phyloP scores from a whole-genome alignment of 2,888 invertebrate species.

The Drosophila tripunctata region DNA sequence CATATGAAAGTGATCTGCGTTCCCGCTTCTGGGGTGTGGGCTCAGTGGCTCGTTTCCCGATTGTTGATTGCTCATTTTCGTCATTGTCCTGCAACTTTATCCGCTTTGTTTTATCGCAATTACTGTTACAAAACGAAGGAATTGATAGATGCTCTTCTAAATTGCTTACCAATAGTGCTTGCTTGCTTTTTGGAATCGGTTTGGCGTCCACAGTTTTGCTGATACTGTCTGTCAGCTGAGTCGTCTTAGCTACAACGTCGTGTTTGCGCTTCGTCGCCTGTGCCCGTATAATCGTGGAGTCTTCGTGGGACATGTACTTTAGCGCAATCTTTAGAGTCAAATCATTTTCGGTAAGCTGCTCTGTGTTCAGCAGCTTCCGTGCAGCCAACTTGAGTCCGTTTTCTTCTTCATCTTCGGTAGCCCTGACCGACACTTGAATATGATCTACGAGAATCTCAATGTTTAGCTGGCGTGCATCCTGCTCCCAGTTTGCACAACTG shows the following conservation, averaged over 20 bases:
- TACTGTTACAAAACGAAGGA: too few relatives aligned
- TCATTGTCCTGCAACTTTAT: not conserved
- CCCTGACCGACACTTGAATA: slow-evolving; percentile 42
- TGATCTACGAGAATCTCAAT: slow-evolving; percentile 48
- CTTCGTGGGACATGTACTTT: slow-evolving; percentile 32
- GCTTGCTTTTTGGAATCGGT: slow-evolving; percentile 19
- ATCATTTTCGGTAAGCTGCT: not conserved
- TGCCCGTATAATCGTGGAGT: not conserved
- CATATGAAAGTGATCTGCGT: slow-evolving; percentile 59
- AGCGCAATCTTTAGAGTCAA: slow-evolving; percentile 38
- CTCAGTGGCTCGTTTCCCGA: too few relatives aligned
- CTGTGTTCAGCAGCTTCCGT: slow-evolving; percentile 12
- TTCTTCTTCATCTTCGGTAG: too few relatives aligned
- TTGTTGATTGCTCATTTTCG: not conserved
- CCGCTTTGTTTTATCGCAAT: not conserved
- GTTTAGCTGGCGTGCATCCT: slow-evolving; percentile 32
- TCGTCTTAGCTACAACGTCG: not conserved
- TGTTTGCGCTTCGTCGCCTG: slow-evolving; percentile 20
- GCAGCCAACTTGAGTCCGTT: not conserved
- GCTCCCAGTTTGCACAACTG: slow-evolving; percentile 20
- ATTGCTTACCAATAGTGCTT: not conserved
- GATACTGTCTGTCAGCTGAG: not conserved
- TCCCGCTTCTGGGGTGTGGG: slow-evolving; percentile 30
- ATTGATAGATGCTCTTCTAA: too few relatives aligned
- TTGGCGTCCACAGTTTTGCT: not conserved